Base-by-base conservation (phyloP, 2,888 invertebrate species). In the Glomeris marginata region DNA sequence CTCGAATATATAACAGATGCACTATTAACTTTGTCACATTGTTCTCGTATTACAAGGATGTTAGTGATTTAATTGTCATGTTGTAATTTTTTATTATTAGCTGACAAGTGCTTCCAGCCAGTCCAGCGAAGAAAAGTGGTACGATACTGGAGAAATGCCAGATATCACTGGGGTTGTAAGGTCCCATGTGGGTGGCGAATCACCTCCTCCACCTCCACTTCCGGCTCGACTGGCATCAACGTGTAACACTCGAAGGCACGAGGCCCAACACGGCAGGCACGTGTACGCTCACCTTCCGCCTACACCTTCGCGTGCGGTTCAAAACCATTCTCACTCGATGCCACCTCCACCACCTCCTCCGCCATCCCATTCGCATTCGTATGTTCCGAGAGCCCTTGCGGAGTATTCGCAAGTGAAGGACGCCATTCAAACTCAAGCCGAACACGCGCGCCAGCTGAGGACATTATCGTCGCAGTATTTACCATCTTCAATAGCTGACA, bases 111-210 rank as follows among this genome's bases (percentile, higher is more conserved):
- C 42, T 20, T 54, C 54, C 18, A 54, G 77, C 44, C 76, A 77
- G 61, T 76, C 76, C 47, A 73, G 73, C 58, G 69, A 67, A 54
- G 76, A 78, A 58, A 78, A 78, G 59, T 80, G 79, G 79, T 74
- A 69, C 54, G 67, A 67, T 52, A 57, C 63, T 50, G 56, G 58
- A 53, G 63, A 66, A 54, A 58, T 59, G 49, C 53, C 57, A 22
- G 63, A 63, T 41, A 55, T 15, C 3, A 28, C 34, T 20, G 13
- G 15, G n/a, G 21, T 20, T 3, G 34, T 40, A 40, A 38, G n/a
- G 13, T 34, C 20, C 33, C 41, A 28, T 21, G 22, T 15, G 13
- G 43, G 34, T 20, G 34, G 28, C 8, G 44, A 45, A 11, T 49
- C 16, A 22, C 45, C 57, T 11, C 57, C 73, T 2, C 73, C 74